A percentile compares a stretch with the other conserved stretches of the same genome.
These are phyloP conservation scores for Fistularia commersonii DNA, from an alignment of 2,797 vertebrate species.

Conservation along the genomic window DNA sequence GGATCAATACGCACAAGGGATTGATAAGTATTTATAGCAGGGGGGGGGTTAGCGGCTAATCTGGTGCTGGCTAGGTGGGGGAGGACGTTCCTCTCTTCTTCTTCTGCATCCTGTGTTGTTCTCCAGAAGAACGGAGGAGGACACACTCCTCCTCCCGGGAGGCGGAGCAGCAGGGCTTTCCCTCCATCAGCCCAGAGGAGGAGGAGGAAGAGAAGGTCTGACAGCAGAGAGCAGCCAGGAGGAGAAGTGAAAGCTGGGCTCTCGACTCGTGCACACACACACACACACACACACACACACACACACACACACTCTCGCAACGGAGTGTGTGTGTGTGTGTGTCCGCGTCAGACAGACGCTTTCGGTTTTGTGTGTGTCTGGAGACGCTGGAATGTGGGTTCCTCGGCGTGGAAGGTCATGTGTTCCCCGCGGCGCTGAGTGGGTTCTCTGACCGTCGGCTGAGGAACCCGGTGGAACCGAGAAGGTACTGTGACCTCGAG, in stretches of 20 bases:
- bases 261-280: constrained; percentile 13
- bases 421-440: too few relatives aligned
- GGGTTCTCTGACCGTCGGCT: too few relatives aligned
- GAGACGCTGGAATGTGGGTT: too few relatives aligned
- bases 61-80: constrained; percentile 52
- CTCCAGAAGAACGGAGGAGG: too few relatives aligned
- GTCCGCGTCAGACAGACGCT: constrained; percentile 38
- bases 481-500: too few relatives aligned
- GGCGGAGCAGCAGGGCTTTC: constrained; percentile 77
- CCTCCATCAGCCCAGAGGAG: too few relatives aligned
- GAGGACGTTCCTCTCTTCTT: constrained; percentile 43
- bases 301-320: constrained; percentile 7
- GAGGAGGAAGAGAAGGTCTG: too few relatives aligned
- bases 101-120: constrained; percentile 48
- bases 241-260: constrained; percentile 54
- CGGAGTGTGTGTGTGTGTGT: constrained; percentile 33
- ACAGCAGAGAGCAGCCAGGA: constrained; percentile 42
- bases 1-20: constrained; percentile 50
- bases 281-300: too few relatives aligned
- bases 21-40: constrained; percentile 68
- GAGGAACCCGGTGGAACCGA: too few relatives aligned
- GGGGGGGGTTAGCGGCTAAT: constrained; percentile 68
- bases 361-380: constrained; percentile 25
- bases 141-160: too few relatives aligned
- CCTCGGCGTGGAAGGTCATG: too few relatives aligned